Evolutionary conservation across 2,113 vertebrate genomes (phyloP), one percentile per base, ranked within the genome.

Genomic region (Melanerpes formicivorus): DNA sequence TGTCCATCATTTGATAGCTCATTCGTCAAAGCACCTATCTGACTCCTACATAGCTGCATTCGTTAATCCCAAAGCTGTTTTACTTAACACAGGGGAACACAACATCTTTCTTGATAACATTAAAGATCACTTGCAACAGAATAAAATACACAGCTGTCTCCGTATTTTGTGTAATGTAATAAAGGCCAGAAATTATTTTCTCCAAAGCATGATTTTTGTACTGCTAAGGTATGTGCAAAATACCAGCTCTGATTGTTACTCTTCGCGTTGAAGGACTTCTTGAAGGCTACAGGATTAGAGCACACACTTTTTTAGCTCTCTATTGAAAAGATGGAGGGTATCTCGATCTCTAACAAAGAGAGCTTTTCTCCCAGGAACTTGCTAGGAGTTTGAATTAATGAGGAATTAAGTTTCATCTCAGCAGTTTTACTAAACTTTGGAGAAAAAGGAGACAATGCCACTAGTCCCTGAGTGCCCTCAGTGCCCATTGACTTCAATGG

Each of bases 341-440:
- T 93, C 80, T 86, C 44, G 1, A 48, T 86, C 81, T 93, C 92
- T 76, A 87, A 91, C 60, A 58, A 74, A 65, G 48, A 83, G 15
- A 90, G 54, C 16, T 88, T 93, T 95, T 82, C 82, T 88, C 64
- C 58, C 25, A 88, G 87, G 69, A 79, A 81, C 69, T 94, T 95
- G 87, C 76, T 65, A 92, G 55, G 72, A 64, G 60, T 84, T 92
- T 86, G 76, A 94, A 86, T 90, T 90, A 93, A 94, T 55, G 40
- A 95, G 73, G 65, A 91, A 85, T 74, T 90, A 81, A 83, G 70
- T 90, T 93, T 90, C 56, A 92, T 84, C 40, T 95, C 77, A 66
- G 59, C 65, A 93, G 56, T 94, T 91, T 69, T 72, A 67, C 55
- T 88, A 79, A 94, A 80, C 56, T 94, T 90, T 13, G 29, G 34